Conservation (phyloP, 2,888 invertebrate genomes). For the Coremacera marginata region DNA sequence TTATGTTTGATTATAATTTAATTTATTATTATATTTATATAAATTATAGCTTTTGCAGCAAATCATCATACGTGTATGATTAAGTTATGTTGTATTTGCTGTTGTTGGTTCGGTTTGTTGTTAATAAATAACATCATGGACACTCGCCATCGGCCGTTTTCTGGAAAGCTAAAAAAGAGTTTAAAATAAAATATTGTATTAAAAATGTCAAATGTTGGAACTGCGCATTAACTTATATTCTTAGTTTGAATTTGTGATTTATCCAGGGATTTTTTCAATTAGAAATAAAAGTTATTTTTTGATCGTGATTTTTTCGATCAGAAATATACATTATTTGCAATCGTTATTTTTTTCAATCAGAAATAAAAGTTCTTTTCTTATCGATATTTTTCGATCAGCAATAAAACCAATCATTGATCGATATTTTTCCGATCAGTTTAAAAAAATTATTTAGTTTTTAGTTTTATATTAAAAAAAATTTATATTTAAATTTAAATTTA, state of each 20-base stretch:
- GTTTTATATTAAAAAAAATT: no score
- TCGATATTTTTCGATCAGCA: no score
- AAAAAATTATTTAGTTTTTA: no score
- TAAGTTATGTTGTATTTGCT: slow-evolving; percentile 66
- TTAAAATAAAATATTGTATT: not conserved
- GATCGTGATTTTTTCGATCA: no score
- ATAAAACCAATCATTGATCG: no score
- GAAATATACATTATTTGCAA: no score
- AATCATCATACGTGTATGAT: not conserved
- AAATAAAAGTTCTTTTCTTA: no score
- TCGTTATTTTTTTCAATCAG: no score
- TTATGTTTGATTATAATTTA: not conserved
- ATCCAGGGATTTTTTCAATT: no score
- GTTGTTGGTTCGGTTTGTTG: slow-evolving; percentile 73
- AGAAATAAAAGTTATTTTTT: no score
- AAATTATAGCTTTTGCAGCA: slow-evolving; percentile 9
- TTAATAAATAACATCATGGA: slow-evolving; percentile 60
- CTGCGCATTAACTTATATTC: not conserved
- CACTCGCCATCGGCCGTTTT: slow-evolving; percentile 67
- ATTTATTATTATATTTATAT: slow-evolving; percentile 13
- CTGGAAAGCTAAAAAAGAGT: slow-evolving; percentile 61
- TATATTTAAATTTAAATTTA: no score
- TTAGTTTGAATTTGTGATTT: not conserved
- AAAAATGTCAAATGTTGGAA: not conserved
- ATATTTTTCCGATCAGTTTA: no score